Conservation (phyloP, 1,140 invertebrate species). For the Coboldia fuscipes region DNA sequence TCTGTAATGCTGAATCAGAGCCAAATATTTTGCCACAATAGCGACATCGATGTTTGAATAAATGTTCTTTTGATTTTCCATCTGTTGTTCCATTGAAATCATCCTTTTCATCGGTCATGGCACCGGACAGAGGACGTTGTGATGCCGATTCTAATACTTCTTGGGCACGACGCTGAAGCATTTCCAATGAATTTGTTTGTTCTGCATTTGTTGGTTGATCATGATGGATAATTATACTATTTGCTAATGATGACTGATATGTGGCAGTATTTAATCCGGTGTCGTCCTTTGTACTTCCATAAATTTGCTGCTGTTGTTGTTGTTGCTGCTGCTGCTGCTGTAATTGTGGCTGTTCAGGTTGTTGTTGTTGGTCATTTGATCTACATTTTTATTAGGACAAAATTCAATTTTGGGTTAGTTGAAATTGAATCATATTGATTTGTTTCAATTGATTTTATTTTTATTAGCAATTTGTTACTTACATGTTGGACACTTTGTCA, state of each 20-base stretch:
- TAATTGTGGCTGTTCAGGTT: too few species aligned
- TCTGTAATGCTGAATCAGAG: constrained; percentile 86
- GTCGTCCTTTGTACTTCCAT: too few species aligned
- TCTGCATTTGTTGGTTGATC: constrained; percentile 39
- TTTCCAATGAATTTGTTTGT: constrained; percentile 75
- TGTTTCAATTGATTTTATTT: too few species aligned
- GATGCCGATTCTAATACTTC: constrained; percentile 81
- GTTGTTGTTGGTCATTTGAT: too few species aligned
- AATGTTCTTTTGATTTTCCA: constrained; percentile 47
- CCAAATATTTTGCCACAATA: constrained; percentile 98
- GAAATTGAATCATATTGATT: too few species aligned
- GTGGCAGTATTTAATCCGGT: constrained; percentile 19
- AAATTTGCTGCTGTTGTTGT: too few species aligned
- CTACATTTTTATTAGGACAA: too few species aligned
- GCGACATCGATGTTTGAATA: constrained; percentile 90
- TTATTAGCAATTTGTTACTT: too few species aligned
- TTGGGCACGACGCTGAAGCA: constrained; percentile 74
- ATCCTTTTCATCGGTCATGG: constrained; percentile 56
- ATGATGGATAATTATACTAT: constrained; percentile 69
- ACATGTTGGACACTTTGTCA: too few species aligned
- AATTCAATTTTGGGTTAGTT: too few species aligned
- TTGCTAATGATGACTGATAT: constrained; percentile 51
- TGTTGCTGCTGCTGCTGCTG: too few species aligned
- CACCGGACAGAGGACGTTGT: constrained; percentile 67
- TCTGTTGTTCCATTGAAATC: constrained; percentile 9